These are phyloP conservation scores for Ectropis crepuscularia DNA, from an alignment of 2,888 invertebrate genomes.

Conservation along the genomic window DNA sequence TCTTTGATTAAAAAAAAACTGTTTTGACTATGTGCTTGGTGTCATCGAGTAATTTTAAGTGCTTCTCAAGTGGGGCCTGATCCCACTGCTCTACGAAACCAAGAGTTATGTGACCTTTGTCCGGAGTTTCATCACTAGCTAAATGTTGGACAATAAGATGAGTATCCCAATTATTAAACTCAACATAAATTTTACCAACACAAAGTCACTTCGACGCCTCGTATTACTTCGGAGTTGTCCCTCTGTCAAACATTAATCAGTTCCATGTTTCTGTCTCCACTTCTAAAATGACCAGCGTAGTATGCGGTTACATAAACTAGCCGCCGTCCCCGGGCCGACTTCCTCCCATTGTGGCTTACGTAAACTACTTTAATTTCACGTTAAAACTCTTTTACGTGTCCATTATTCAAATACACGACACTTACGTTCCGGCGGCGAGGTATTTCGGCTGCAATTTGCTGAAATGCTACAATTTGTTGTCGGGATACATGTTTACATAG, in stretches of 20 bases:
- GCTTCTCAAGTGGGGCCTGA: too few relatives aligned
- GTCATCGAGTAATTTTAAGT: too few relatives aligned
- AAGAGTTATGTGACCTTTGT: too few relatives aligned
- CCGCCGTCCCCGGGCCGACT: constrained; percentile 24
- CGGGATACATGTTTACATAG: constrained; percentile 15
- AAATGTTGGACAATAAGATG: too few relatives aligned
- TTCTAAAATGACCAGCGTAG: constrained; percentile 5
- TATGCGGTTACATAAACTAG: constrained; percentile 34
- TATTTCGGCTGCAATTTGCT: constrained; percentile 10
- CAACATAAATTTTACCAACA: neutral
- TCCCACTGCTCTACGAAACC: too few relatives aligned
- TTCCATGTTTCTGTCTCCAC: constrained; percentile 5
- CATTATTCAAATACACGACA: constrained; percentile 29
- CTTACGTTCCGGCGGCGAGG: constrained; percentile 20
- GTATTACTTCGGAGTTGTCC: neutral
- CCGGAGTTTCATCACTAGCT: too few relatives aligned
- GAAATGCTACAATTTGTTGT: constrained; percentile 17
- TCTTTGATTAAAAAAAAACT: too few relatives aligned
- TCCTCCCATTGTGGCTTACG: constrained; percentile 39
- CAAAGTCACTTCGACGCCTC: neutral
- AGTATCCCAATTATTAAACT: neutral
- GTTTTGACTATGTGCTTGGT: too few relatives aligned
- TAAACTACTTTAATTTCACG: constrained; percentile 27
- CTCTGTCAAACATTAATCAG: neutral
- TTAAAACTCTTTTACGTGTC: constrained; percentile 17